phyloP scores from a whole-genome alignment of 2,888 invertebrate species.

The Thecocarcelia acutangulata region DNA sequence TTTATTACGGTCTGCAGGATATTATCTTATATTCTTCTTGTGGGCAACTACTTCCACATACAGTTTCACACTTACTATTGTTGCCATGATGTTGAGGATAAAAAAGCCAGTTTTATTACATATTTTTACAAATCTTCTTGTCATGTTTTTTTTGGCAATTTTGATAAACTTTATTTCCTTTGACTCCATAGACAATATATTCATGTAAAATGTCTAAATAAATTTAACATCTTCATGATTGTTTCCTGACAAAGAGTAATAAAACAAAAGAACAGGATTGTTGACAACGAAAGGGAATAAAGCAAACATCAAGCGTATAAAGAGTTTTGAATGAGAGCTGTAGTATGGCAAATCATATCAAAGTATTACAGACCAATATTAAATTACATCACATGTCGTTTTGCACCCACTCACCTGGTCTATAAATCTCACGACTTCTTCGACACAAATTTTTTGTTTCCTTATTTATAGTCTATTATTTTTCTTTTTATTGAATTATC shows the following conservation, averaged over 20 bases:
- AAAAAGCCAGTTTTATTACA: slow-evolving; percentile 6
- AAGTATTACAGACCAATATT: too few species aligned
- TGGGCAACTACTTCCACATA: neutral
- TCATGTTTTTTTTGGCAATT: neutral
- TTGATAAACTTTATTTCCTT: neutral
- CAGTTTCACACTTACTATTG: neutral
- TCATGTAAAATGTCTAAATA: slow-evolving; percentile 10
- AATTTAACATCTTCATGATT: slow-evolving; percentile 35
- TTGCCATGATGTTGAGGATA: neutral
- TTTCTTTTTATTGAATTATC: too few species aligned
- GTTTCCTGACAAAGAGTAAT: slow-evolving; percentile 4
- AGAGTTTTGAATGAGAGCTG: too few species aligned
- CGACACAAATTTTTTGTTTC: too few species aligned
- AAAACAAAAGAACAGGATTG: neutral
- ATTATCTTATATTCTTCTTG: too few species aligned
- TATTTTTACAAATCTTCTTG: slow-evolving; percentile 21
- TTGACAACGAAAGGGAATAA: neutral
- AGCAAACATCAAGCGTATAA: too few species aligned
- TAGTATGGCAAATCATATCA: too few species aligned
- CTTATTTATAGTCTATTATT: too few species aligned
- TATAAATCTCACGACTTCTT: too few species aligned
- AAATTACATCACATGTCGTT: too few species aligned
- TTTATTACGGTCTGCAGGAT: too few species aligned
- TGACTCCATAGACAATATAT: neutral
- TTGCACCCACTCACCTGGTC: too few species aligned